phyloP scores from a whole-genome alignment of 2,888 invertebrate genomes.

The Eurois occulta region DNA sequence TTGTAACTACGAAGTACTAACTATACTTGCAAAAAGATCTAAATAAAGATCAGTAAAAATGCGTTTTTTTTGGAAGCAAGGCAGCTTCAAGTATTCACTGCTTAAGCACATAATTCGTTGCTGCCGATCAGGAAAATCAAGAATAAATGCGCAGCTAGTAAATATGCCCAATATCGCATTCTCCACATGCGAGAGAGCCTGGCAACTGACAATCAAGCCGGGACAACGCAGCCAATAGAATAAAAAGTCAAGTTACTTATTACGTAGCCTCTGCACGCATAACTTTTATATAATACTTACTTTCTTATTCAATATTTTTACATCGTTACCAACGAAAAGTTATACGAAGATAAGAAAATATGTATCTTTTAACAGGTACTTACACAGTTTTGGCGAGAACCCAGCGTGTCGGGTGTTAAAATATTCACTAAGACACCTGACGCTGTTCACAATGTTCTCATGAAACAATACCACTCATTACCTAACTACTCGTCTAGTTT shows the following conservation, averaged over 20 bases:
- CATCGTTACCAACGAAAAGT: slow-evolving; percentile 48
- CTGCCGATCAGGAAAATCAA: slow-evolving; percentile 39
- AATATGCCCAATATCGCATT: slow-evolving; percentile 46
- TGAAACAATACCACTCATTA: slow-evolving; percentile 52
- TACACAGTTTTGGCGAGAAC: slow-evolving; percentile 50
- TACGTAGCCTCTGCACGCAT: slow-evolving; percentile 55
- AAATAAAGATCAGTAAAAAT: neutral
- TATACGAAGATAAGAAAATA: slow-evolving; percentile 47
- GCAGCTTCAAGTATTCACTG: slow-evolving; percentile 7
- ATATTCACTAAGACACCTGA: slow-evolving; percentile 46
- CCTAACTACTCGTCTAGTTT: slow-evolving; percentile 34
- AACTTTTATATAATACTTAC: slow-evolving; percentile 64
- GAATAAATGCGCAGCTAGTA: slow-evolving; percentile 38
- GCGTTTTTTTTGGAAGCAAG: neutral
- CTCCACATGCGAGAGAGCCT: slow-evolving; percentile 36
- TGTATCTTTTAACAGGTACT: slow-evolving; percentile 49
- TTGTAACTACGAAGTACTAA: neutral
- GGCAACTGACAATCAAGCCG: slow-evolving; percentile 48
- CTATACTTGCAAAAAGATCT: neutral
- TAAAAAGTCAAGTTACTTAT: slow-evolving; percentile 60
- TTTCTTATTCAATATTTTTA: slow-evolving; percentile 65
- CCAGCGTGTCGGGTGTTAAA: slow-evolving; percentile 46
- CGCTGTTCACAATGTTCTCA: slow-evolving; percentile 26
- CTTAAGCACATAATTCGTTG: slow-evolving; percentile 15
- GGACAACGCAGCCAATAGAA: slow-evolving; percentile 51